Percentiles rank a stretch among this genome's conserved stretches.
Conservation (phyloP, 2,113 vertebrate species). For the Xerus inauris region DNA sequence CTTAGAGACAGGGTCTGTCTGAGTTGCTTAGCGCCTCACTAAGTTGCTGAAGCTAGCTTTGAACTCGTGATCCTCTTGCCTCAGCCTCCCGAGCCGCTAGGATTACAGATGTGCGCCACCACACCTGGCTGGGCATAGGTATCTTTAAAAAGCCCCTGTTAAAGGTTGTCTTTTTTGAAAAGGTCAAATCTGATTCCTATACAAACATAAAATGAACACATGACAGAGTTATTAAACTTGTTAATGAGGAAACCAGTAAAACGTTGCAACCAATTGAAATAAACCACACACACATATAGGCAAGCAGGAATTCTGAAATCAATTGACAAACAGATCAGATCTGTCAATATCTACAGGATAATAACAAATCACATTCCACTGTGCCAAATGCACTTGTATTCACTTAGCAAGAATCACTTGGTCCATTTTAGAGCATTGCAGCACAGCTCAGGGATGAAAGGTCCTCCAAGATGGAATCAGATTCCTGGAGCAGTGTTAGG, state of each 20-base stretch:
- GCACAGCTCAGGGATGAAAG: not conserved
- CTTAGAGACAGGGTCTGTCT: too few relatives aligned
- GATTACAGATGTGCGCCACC: too few relatives aligned
- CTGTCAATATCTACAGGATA: not conserved
- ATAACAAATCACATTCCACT: not conserved
- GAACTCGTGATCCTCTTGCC: too few relatives aligned
- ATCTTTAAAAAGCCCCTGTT: constrained; percentile 20
- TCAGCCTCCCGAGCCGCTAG: too few relatives aligned
- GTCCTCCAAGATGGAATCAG: not conserved
- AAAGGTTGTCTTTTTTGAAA: not conserved
- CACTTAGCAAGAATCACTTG: not conserved
- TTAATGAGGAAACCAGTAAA: not conserved
- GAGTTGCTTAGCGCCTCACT: too few relatives aligned
- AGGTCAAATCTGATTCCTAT: not conserved
- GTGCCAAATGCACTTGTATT: not conserved
- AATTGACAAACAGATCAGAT: not conserved
- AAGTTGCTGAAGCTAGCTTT: too few relatives aligned
- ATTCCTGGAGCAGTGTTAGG: not conserved
- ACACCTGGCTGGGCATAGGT: not conserved
- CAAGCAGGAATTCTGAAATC: not conserved
- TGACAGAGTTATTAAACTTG: not conserved
- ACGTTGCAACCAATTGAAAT: not conserved
- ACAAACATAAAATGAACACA: constrained; percentile 5
- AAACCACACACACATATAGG: not conserved
- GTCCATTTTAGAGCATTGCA: not conserved